Evolutionary conservation across 2,797 vertebrate species (phyloP).

Genomic region (Spea hammondii): DNA sequence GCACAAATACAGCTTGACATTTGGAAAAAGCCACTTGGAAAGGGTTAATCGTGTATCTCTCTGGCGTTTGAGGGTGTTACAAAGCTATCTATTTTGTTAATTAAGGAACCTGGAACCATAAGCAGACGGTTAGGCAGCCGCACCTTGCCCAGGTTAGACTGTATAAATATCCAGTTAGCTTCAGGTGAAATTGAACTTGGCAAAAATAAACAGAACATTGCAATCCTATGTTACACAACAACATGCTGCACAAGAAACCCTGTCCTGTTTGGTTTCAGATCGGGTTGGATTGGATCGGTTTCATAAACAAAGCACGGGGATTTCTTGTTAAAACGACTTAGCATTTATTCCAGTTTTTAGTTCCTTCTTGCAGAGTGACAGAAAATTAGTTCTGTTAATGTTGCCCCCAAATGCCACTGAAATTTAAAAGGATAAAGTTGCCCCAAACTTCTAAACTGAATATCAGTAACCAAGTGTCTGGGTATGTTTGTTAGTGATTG

Average conservation of each 20-base stretch:
- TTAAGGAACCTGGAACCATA: conserved; percentile 6
- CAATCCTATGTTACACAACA: conserved; percentile 21
- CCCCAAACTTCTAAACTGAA: no score
- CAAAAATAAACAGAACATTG: conserved; percentile 28
- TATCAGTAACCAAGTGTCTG: no score
- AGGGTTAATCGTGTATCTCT: no score
- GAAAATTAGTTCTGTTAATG: no score
- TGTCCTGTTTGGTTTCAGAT: conserved; percentile 2
- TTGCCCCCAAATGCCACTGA: no score
- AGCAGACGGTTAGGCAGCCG: conserved; percentile 1
- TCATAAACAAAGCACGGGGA: not conserved
- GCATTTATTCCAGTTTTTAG: no score
- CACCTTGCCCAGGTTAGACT: conserved; percentile 19
- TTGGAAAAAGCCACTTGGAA: not conserved
- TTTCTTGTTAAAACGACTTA: not conserved
- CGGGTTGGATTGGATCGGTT: not conserved
- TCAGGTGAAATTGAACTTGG: conserved; percentile 19
- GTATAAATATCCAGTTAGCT: conserved; percentile 33
- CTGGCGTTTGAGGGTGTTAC: not conserved
- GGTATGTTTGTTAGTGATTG: no score
- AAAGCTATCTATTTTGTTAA: conserved; percentile 8
- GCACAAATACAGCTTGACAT: no score
- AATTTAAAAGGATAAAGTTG: no score
- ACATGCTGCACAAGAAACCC: not conserved
- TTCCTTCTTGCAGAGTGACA: no score